A percentile compares a stretch with the other conserved stretches of the same genome.
phyloP scores from a whole-genome alignment of 2,888 invertebrate genomes.

The Epinotia bilunana region DNA sequence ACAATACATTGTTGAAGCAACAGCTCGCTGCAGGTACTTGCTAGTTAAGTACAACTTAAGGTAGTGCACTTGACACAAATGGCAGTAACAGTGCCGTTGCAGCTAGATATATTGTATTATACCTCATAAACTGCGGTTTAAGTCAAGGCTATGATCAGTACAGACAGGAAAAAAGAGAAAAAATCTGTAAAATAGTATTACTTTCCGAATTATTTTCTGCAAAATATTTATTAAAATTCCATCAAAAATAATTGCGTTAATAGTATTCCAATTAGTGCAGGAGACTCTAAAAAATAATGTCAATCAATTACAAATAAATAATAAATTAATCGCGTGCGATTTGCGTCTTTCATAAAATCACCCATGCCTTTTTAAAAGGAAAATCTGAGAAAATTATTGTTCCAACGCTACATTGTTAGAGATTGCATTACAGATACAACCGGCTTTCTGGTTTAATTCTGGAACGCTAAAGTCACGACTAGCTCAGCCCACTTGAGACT shows the following conservation, averaged over 20 bases:
- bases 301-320: neutral
- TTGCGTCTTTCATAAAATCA: neutral
- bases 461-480: constrained; percentile 65
- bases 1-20: neutral
- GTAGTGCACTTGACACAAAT: constrained; percentile 60
- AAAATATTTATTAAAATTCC: too few relatives aligned
- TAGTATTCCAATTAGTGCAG: neutral
- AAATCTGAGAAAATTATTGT: constrained; percentile 21
- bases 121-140: constrained; percentile 64
- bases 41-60: constrained; percentile 24
- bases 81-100: constrained; percentile 61
- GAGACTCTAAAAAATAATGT: neutral
- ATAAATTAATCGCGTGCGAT: neutral
- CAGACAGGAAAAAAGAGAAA: constrained; percentile 49
- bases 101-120: constrained; percentile 54
- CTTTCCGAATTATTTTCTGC: too few relatives aligned
- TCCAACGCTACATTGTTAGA: constrained; percentile 58
- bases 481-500: constrained; percentile 25
- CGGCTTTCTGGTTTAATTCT: constrained; percentile 66
- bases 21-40: constrained; percentile 3
- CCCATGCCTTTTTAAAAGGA: neutral
- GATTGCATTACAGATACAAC: constrained; percentile 60
- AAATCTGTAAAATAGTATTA: too few relatives aligned
- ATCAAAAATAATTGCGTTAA: neutral
- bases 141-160: constrained; percentile 59